Base-by-base conservation (phyloP, 2,797 vertebrate species). In the Neosalanx taihuensis region DNA sequence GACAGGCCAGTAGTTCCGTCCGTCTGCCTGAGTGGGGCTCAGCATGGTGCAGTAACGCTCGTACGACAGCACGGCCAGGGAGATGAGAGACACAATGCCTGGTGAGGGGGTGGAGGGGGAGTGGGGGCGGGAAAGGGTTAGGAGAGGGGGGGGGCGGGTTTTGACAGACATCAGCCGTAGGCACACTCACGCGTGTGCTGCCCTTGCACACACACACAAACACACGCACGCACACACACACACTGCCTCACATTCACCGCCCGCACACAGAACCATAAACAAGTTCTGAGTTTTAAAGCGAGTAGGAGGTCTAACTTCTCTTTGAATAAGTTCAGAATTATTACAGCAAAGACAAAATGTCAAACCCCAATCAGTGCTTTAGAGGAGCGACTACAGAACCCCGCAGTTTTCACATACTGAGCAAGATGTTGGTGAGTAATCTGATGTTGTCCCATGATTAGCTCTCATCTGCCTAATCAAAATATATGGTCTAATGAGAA, bases 81-180 rank as follows among this genome's bases (percentile, higher is more conserved):
- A 94, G 60, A 93, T 88, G 30, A 95, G 89, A 0, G 92, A 95
- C 62, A 94, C 91, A 0, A 92, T 92, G 23, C 93, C 94, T 95
- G 75, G 78, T 33, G 63, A 10, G 31, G 35, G 30, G 13, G 26
- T 2, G n/a, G 59, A 26, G 18, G 18, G 30, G 49, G 61, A 29
- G 41, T 49, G 20, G 23, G 33, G 6, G 33, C 4, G 33, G 10
- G 37, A 30, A 20, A 33, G 26, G n/a, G 13, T 18, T 6, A 41
- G 12, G 65, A 37, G 20, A 61, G 59, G n/a, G 13, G 31, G 51
- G 62, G 46, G 46, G 51, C n/a, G 1, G 23, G 26, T 51, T 18
- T 26, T 18, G 46, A 64, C 23, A 35, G 29, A 33, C 61, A 35
- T 7, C 17, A 31, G 29, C 12, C 5, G 1, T 26, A 10, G 10